Conservation (phyloP, 2,113 vertebrate genomes). For the Sakesphorus luctuosus region DNA sequence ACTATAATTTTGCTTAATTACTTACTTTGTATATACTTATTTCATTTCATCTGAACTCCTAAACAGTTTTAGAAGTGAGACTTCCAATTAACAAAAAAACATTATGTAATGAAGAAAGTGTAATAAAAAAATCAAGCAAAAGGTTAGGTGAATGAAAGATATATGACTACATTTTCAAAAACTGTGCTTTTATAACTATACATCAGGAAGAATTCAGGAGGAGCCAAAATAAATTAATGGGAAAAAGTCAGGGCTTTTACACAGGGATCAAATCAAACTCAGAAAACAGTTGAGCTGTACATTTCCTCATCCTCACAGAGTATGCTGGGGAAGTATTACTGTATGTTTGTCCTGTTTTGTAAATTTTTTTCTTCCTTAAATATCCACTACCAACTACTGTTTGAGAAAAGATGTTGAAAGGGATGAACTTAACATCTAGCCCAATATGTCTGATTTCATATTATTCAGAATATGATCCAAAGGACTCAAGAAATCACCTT, state of each 20-base stretch:
- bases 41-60: neutral
- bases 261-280: neutral
- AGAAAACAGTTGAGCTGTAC: neutral
- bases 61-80: neutral
- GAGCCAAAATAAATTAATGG: neutral
- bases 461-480: neutral
- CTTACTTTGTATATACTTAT: neutral
- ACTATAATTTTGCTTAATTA: slow-evolving; percentile 25
- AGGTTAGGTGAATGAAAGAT: neutral
- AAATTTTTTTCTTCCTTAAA: neutral
- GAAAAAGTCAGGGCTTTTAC: neutral
- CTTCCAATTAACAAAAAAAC: neutral
- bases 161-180: neutral
- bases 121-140: neutral
- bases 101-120: neutral
- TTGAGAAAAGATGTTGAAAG: neutral
- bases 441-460: neutral
- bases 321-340: neutral
- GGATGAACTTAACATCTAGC: neutral
- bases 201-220: neutral
- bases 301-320: neutral
- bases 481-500: neutral
- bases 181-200: neutral
- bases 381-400: neutral
- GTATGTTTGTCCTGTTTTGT: neutral